Evolutionary conservation across 2,113 vertebrate genomes (phyloP), one percentile per base, ranked within the genome.

Genomic region (Suncus etruscus): DNA sequence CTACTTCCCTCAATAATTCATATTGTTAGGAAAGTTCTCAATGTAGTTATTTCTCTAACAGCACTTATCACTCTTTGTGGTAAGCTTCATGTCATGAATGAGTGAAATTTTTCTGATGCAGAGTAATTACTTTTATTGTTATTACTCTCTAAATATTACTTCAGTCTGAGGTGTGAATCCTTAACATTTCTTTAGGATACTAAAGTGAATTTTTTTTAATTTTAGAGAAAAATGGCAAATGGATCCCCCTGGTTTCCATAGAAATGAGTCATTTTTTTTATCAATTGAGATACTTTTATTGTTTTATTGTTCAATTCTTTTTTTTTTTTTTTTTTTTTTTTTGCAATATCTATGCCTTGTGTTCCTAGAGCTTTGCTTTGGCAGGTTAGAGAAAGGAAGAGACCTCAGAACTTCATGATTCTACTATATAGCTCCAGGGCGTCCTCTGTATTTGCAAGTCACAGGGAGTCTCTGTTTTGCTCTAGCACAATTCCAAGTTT

Each of bases 161-260:
- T 87, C 47, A 27, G 3, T 72, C 69, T 66, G 15, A 50, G 39
- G 14, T 63, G 84, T 82, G 89, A 75, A 81, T 39, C 39, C 79
- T 65, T 32, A 54, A 66, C 16, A 58, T 79, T 84, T 86, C 39
- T 93, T 81, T 39, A 94, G 29, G 73, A 65, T 58, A 51, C 47
- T 29, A 18, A 91, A 91, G 66, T 24, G 47, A 86, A 47, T 50
- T 31, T 88, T 88, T 81, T 65, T 10, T 51, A 31, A 68, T 93
- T 69, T 61, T 91, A 81, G 47, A 39, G 18, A 83, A 79, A 89
- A 68, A 68, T 4, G 83, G 29, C 65, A 90, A 73, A 72, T 80
- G 12, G 61, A n/a, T 51, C 68, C 47, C 31, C 3, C 18, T 18
- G 24, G 11, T 93, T 91, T 90, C 72, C 72, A 86, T 25, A 31